Evolutionary conservation across 2,888 invertebrate species (phyloP), one percentile per base, ranked within the genome.

Genomic region (Dorcus parallelipipedus): DNA sequence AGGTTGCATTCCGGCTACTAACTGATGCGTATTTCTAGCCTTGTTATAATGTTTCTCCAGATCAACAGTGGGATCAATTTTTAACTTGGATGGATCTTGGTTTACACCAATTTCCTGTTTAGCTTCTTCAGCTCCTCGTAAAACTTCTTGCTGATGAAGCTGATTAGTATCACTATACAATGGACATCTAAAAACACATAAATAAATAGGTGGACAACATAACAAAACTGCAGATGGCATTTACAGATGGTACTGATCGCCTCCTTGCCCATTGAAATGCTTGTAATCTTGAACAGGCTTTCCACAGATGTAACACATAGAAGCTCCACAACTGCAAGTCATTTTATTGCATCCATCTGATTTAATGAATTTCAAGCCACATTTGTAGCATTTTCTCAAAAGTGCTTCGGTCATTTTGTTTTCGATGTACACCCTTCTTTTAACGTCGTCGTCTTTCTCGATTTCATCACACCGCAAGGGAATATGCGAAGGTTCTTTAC

Each of bases 341-440:
- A 85, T 84, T 66, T 81, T 82, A 64, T 85, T 84, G 67, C 85
- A 85, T 1, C 84, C 84, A 56, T 80, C 80, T 52, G 77, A 78
- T 68, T 84, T 84, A 61, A 82, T 78, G 64, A 82, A 84, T 47
- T 78, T 77, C 23, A 74, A 71, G 1, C 72, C 69, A 59, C 83
- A 83, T 33, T 73, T 73, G 61, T 74, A 78, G 67, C 83, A 83
- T 60, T 74, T 78, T 41, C 47, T 17, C 43, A 72, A 53, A 76
- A 83, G 67, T 1, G 81, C 81, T 64, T 82, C 79, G 17, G 81
- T 80, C 81, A 83, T 82, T 69, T 80, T 78, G 64, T 83, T 80
- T 72, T 85, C 85, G 17, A 85, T 77, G 64, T 76, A 81, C 1
- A 74, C 75, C 39, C 82, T 67, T 38, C 74, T 73, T 58, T 76